Conservation (phyloP, 2,113 vertebrate species). For the Anoplopoma fimbria region DNA sequence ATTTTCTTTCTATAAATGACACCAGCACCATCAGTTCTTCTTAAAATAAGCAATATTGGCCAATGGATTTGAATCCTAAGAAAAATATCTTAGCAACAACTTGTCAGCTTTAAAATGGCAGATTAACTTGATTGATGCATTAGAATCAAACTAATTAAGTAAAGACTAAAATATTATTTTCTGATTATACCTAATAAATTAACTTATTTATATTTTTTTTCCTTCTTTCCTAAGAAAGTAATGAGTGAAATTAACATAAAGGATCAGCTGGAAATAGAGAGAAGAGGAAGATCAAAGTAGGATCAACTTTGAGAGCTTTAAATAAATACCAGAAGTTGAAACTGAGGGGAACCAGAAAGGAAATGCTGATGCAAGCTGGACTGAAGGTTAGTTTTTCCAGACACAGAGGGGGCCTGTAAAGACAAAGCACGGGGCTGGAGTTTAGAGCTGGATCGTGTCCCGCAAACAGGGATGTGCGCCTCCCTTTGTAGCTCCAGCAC, state of each 20-base stretch:
- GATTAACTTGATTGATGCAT: not conserved
- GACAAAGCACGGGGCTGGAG: conserved; percentile 8
- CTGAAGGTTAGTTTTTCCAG: conserved; percentile 24
- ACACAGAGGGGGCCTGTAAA: conserved; percentile 9
- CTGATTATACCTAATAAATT: not conserved
- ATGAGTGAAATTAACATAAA: not conserved
- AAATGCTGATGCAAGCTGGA: conserved; percentile 18
- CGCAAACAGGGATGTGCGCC: conserved; percentile 37
- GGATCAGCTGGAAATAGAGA: conserved; percentile 8
- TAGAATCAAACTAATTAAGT: not conserved
- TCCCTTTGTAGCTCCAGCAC: conserved; percentile 22
- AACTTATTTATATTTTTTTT: not conserved
- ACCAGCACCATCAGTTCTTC: not conserved
- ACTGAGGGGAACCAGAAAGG: conserved; percentile 3
- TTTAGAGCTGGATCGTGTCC: conserved; percentile 2
- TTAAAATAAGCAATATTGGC: not conserved
- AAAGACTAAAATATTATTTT: not conserved
- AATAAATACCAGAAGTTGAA: not conserved
- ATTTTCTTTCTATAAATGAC: not conserved
- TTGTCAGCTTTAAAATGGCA: not conserved
- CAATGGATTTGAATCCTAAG: not conserved
- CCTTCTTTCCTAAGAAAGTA: not conserved
- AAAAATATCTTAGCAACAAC: not conserved
- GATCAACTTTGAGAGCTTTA: conserved; percentile 2
- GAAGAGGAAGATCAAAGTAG: too few species aligned